Conservation (phyloP, 2,113 vertebrate genomes). For the Bambusicola thoracicus region DNA sequence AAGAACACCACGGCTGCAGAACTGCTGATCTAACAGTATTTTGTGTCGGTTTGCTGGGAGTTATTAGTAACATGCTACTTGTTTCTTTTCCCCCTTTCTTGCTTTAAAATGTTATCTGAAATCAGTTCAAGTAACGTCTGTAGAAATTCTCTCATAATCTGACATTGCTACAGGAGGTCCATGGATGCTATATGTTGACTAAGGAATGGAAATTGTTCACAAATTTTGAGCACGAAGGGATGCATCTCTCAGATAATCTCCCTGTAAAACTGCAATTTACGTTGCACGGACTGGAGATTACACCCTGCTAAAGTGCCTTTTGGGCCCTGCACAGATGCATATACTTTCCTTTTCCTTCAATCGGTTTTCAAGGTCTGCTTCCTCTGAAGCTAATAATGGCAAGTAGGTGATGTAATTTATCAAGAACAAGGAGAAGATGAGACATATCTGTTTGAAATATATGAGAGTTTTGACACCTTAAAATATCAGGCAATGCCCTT, state of each 20-base stretch:
- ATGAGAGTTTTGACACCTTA: constrained; percentile 25
- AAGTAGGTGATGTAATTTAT: background rate
- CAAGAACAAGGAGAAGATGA: constrained; percentile 22
- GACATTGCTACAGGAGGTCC: background rate
- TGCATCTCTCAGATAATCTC: background rate
- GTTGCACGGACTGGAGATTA: background rate
- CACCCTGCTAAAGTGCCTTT: background rate
- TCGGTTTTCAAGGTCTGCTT: constrained; percentile 39
- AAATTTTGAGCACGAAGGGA: background rate
- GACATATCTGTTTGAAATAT: background rate
- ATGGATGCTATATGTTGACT: background rate
- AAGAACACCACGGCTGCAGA: background rate
- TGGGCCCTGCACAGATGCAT: background rate
- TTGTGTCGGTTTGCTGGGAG: background rate
- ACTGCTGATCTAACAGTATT: constrained; percentile 1
- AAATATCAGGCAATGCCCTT: constrained; percentile 28
- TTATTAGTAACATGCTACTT: background rate
- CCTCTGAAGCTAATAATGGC: constrained; percentile 7
- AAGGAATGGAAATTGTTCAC: background rate
- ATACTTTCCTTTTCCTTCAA: background rate
- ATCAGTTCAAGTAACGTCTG: background rate
- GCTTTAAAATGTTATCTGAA: background rate
- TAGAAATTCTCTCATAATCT: background rate
- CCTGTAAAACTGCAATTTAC: background rate
- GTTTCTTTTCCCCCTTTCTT: background rate